A percentile compares a stretch with the other conserved stretches of the same genome.
phyloP scores from a whole-genome alignment of 64 coral and sea anemone species.

The Astreopora myriophthalma region DNA sequence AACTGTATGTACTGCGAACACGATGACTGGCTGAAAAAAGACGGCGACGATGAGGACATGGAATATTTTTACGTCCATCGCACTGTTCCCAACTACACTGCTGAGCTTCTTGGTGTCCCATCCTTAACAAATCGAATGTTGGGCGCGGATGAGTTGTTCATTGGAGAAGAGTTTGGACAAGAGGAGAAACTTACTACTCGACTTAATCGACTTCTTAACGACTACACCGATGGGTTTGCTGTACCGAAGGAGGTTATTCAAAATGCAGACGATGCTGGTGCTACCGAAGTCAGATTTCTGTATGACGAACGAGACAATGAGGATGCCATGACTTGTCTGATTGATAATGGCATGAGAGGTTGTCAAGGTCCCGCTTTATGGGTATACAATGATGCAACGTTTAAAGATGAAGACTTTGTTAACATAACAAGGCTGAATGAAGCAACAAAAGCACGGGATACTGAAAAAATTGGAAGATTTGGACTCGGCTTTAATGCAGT shows the following conservation, averaged over 20 bases:
- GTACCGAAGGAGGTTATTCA: slow-evolving; percentile 70
- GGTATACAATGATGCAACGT: slow-evolving; percentile 69
- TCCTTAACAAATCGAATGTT: slow-evolving; percentile 52
- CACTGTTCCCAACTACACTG: slow-evolving; percentile 12
- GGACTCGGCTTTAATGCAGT: slow-evolving; percentile 97
- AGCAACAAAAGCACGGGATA: slow-evolving; percentile 78
- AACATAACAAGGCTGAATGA: slow-evolving; percentile 81
- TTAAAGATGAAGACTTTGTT: slow-evolving; percentile 81
- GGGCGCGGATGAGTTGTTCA: slow-evolving; percentile 31
- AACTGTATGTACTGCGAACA: slow-evolving; percentile 80
- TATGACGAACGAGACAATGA: slow-evolving; percentile 67
- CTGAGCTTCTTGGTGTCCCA: slow-evolving; percentile 52
- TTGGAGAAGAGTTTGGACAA: slow-evolving; percentile 68
- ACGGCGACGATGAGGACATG: slow-evolving; percentile 33
- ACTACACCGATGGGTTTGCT: slow-evolving; percentile 67
- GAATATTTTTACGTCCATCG: slow-evolving; percentile 49
- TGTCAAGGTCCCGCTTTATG: slow-evolving; percentile 70
- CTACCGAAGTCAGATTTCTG: slow-evolving; percentile 57
- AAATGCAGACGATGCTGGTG: slow-evolving; percentile 64
- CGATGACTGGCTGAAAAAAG: slow-evolving; percentile 50
- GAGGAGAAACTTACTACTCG: slow-evolving; percentile 23
- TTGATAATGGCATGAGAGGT: slow-evolving; percentile 43
- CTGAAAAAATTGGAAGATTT: slow-evolving; percentile 86
- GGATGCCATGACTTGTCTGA: slow-evolving; percentile 23
- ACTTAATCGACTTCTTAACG: slow-evolving; percentile 42